Percentiles rank a stretch among this genome's conserved stretches.
phyloP scores from a whole-genome alignment of 2,113 vertebrate species.

The Dipodomys stephensi region DNA sequence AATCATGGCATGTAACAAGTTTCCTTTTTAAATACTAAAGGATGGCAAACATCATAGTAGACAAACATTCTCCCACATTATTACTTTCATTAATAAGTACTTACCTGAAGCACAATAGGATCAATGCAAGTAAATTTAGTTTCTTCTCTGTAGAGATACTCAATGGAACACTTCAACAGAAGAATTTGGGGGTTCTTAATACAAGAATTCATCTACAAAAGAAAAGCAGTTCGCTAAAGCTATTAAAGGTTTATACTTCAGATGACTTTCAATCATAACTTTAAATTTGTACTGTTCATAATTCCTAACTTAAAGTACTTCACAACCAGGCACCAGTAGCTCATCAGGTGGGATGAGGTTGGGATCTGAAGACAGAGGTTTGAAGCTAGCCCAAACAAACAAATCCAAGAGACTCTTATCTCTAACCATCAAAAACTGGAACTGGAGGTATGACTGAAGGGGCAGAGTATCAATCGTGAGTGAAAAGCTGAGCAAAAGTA shows the following conservation, averaged over 20 bases:
- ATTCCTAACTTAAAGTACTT: slow-evolving; percentile 34
- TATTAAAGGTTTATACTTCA: neutral
- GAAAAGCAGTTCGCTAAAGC: slow-evolving; percentile 52
- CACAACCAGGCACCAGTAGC: too few relatives aligned
- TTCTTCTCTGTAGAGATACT: slow-evolving; percentile 98
- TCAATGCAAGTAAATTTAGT: slow-evolving; percentile 99
- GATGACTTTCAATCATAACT: slow-evolving; percentile 10
- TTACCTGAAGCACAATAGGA: slow-evolving; percentile 98
- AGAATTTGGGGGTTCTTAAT: slow-evolving; percentile 99
- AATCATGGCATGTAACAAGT: neutral
- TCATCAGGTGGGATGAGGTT: too few relatives aligned
- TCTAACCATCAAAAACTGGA: too few relatives aligned
- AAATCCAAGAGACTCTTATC: too few relatives aligned
- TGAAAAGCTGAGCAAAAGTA: too few relatives aligned
- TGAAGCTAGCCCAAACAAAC: too few relatives aligned
- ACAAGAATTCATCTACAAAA: slow-evolving; percentile 95
- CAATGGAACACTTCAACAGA: slow-evolving; percentile 98
- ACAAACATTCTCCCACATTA: neutral
- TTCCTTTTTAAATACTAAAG: slow-evolving; percentile 1
- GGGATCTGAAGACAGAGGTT: too few relatives aligned
- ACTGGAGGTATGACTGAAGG: too few relatives aligned
- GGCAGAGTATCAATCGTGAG: too few relatives aligned
- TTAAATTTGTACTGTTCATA: slow-evolving; percentile 36
- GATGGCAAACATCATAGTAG: neutral
- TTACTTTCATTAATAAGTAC: slow-evolving; percentile 38